A percentile compares a stretch with the other conserved stretches of the same genome.
These are phyloP conservation scores for Tetanocera ferruginea DNA, from an alignment of 2,888 invertebrate species.

Conservation along the genomic window DNA sequence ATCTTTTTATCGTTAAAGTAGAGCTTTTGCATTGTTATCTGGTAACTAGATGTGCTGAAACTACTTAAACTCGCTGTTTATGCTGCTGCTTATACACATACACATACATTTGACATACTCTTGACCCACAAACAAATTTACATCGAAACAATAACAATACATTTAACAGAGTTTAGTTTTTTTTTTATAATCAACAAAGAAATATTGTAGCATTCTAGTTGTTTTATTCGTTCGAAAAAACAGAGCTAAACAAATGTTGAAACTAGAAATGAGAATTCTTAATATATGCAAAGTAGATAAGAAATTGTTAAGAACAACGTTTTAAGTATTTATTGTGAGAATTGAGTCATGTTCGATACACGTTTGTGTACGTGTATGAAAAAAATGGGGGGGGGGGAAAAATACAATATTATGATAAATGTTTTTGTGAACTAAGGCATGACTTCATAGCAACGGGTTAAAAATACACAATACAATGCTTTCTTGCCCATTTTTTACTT, in stretches of 20 bases:
- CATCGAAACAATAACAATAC: not conserved
- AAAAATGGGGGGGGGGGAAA: no score
- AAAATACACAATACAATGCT: not conserved
- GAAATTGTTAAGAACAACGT: not conserved
- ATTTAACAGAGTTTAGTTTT: not conserved
- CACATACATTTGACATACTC: no score
- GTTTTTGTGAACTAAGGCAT: not conserved
- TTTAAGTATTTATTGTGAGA: not conserved
- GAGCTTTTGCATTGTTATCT: no score
- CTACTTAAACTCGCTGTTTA: no score
- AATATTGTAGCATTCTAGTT: not conserved
- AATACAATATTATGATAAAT: not conserved
- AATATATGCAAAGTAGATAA: conserved; percentile 1
- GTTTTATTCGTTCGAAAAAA: no score
- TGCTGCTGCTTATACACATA: no score
- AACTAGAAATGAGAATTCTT: conserved; percentile 4
- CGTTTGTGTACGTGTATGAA: not conserved
- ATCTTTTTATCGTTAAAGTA: no score
- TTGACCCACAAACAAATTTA: conserved; percentile 13
- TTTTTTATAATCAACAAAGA: not conserved
- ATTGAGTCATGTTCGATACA: conserved; percentile 12
- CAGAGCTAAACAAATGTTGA: no score
- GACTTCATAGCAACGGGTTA: not conserved
- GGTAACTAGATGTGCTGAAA: no score
- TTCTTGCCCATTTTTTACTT: not conserved